phyloP scores from a whole-genome alignment of 2,888 invertebrate genomes.

The Sericinus montela region DNA sequence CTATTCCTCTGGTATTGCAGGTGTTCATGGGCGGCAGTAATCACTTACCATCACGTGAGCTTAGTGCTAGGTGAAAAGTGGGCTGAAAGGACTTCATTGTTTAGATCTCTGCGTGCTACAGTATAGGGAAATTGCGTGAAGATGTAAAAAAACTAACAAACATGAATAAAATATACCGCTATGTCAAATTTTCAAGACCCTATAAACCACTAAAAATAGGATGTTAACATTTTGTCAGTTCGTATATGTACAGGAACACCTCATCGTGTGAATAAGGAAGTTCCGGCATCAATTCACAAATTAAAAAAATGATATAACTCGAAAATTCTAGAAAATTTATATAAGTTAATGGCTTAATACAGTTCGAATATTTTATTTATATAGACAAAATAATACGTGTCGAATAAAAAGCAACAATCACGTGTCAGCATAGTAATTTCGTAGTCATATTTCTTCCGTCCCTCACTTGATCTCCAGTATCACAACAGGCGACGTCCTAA shows the following conservation, averaged over 20 bases:
- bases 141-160: too few species aligned
- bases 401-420: constrained; percentile 2
- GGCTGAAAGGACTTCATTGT: too few species aligned
- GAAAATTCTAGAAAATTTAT: too few species aligned
- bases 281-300: neutral
- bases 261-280: constrained; percentile 1
- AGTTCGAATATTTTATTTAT: neutral
- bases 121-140: too few species aligned
- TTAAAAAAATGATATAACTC: too few species aligned
- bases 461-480: constrained; percentile 25
- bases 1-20: too few species aligned
- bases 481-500: constrained; percentile 44
- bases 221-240: neutral
- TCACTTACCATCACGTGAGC: too few species aligned
- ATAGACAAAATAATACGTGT: neutral
- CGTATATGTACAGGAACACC: constrained; percentile 10
- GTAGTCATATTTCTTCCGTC: constrained; percentile 8
- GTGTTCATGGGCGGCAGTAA: too few species aligned
- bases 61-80: too few species aligned
- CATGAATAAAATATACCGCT: neutral
- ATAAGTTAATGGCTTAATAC: too few species aligned
- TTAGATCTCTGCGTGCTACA: too few species aligned
- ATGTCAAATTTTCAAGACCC: neutral
- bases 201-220: neutral
- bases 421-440: constrained; percentile 13